A percentile compares a stretch with the other conserved stretches of the same genome.
These are phyloP conservation scores for Drosophila atripex DNA, from an alignment of 2,888 invertebrate species.

Conservation along the genomic window DNA sequence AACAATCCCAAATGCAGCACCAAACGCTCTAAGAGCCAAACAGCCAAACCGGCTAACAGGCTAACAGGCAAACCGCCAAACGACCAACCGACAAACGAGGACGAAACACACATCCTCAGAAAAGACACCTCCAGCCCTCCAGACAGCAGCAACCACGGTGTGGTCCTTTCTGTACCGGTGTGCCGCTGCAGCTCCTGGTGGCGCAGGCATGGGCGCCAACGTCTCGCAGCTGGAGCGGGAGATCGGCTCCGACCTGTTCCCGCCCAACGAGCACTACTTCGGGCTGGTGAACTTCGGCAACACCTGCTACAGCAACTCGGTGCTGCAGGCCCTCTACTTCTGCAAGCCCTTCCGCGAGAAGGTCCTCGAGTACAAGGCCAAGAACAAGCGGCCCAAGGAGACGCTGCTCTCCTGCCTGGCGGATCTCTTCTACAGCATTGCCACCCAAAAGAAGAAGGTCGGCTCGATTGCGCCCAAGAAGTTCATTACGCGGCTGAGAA, in stretches of 20 bases:
- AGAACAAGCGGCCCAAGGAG: slow-evolving; percentile 97
- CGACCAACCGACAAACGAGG: slow-evolving; percentile 12
- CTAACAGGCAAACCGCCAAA: slow-evolving; percentile 7
- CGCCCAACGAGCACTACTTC: slow-evolving; percentile 99
- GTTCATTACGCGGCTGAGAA: slow-evolving; percentile 98
- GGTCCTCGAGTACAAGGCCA: slow-evolving; percentile 98
- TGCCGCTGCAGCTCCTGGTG: slow-evolving; percentile 68
- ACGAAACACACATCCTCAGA: slow-evolving; percentile 26
- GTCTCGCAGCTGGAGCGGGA: slow-evolving; percentile 99
- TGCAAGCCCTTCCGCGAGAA: slow-evolving; percentile 99
- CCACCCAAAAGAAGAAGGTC: slow-evolving; percentile 99
- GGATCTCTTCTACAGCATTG: slow-evolving; percentile 99
- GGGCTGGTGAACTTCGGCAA: slow-evolving; percentile 99
- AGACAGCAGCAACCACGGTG: slow-evolving; percentile 51
- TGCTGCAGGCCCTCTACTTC: slow-evolving; percentile 99
- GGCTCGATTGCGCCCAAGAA: slow-evolving; percentile 99
- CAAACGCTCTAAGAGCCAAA: slow-evolving; percentile 11
- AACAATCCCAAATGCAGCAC: slow-evolving; percentile 39
- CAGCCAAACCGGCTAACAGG: background rate
- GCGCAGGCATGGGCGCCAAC: slow-evolving; percentile 93
- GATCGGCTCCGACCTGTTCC: slow-evolving; percentile 99
- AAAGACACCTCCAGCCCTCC: slow-evolving; percentile 6
- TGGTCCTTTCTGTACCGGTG: slow-evolving; percentile 65
- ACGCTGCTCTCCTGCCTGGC: slow-evolving; percentile 98
- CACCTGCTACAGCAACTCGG: slow-evolving; percentile 99